A percentile compares a stretch with the other conserved stretches of the same genome.
Conservation (phyloP, 2,113 vertebrate genomes). For the Rhizomys pruinosus region DNA sequence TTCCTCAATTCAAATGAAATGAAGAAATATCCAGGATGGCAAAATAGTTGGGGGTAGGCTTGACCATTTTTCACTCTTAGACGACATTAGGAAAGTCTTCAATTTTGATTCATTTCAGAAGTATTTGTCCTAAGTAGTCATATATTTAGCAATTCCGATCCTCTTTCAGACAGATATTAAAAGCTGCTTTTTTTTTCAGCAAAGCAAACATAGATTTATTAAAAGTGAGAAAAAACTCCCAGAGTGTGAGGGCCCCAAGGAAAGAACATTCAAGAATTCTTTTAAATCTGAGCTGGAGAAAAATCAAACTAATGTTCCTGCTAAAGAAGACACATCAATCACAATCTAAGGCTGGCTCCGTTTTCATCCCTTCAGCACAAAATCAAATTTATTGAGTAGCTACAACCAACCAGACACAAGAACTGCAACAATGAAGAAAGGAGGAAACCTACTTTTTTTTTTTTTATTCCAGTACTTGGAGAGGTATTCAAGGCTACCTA, state of each 20-base stretch:
- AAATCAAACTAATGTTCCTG: constrained; percentile 34
- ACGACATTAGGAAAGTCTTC: neutral
- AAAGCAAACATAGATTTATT: neutral
- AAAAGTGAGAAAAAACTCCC: neutral
- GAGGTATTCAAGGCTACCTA: neutral
- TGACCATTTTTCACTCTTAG: constrained; percentile 44
- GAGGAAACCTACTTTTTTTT: neutral
- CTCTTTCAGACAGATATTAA: constrained; percentile 19
- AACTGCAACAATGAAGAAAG: constrained; percentile 4
- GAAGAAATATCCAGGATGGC: constrained; percentile 41
- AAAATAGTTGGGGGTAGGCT: constrained; percentile 11
- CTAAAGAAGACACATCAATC: neutral
- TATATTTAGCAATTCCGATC: constrained; percentile 6
- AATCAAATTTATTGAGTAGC: neutral
- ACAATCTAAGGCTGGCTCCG: neutral
- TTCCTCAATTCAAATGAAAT: constrained; percentile 52
- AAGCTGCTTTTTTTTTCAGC: neutral
- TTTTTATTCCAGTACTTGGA: neutral
- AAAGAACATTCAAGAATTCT: neutral
- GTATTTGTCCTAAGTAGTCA: constrained; percentile 5
- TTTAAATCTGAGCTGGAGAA: constrained; percentile 51
- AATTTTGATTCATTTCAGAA: constrained; percentile 41
- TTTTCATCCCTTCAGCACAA: neutral
- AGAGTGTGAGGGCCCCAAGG: neutral
- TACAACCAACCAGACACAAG: neutral